A percentile compares a stretch with the other conserved stretches of the same genome.
Conservation (phyloP, 2,888 invertebrate genomes). For the Halocaridina rubra region DNA sequence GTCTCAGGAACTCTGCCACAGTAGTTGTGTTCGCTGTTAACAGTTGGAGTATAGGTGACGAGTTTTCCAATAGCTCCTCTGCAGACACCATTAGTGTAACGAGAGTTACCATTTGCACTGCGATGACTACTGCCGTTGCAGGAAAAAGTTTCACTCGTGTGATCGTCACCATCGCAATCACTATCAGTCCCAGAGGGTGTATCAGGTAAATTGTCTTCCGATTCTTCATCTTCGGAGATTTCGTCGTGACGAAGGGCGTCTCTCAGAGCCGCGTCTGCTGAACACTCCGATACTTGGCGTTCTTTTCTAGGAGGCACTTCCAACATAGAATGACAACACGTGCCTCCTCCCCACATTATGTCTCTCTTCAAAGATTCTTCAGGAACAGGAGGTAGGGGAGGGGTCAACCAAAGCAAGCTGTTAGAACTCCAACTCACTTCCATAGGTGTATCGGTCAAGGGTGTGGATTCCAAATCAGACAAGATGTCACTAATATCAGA, state of each 20-base stretch:
- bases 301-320: constrained; percentile 19
- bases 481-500: constrained; percentile 43
- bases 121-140: constrained; percentile 5
- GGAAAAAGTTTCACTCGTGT: not conserved
- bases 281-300: constrained; percentile 26
- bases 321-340: not conserved
- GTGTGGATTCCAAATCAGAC: constrained; percentile 26
- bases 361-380: constrained; percentile 33
- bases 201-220: constrained; percentile 29
- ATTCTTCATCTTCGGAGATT: constrained; percentile 29
- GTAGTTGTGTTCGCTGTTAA: constrained; percentile 39
- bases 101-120: constrained; percentile 10
- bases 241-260: constrained; percentile 26
- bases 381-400: not conserved
- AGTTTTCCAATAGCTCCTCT: not conserved
- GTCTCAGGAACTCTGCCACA: constrained; percentile 41
- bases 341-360: constrained; percentile 47
- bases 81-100: not conserved
- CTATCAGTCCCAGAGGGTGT: constrained; percentile 51
- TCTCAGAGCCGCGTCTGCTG: constrained; percentile 16
- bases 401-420: not conserved
- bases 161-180: constrained; percentile 40
- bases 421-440: not conserved
- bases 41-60: not conserved
- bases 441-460: not conserved